Percentiles rank a stretch among this genome's conserved stretches.
These are phyloP conservation scores for Hydrochoerus hydrochaeris DNA, from an alignment of 2,113 vertebrate genomes.

Conservation along the genomic window DNA sequence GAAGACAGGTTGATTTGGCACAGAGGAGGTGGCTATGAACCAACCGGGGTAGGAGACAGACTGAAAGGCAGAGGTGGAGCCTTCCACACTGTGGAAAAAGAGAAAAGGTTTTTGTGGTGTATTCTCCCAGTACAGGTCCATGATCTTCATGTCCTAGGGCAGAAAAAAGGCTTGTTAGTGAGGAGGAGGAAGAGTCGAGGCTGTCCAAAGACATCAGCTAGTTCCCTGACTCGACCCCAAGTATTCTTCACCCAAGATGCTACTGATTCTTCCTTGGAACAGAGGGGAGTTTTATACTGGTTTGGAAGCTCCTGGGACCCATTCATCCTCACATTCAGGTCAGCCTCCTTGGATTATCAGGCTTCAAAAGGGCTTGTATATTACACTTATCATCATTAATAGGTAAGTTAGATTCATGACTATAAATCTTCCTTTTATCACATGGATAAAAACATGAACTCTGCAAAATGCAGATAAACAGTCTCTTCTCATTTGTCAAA, in stretches of 20 bases:
- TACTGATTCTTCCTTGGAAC: neutral
- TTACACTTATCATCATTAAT: neutral
- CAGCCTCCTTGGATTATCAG: neutral
- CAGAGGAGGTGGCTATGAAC: slow-evolving; percentile 50
- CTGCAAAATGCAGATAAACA: neutral
- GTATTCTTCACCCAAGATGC: neutral
- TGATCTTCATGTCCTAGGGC: slow-evolving; percentile 1
- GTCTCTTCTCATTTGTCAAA: neutral
- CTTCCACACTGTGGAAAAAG: neutral
- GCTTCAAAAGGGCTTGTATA: neutral
- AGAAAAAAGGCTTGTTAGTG: neutral
- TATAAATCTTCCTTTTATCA: neutral
- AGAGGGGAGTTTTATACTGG: neutral
- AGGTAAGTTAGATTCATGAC: neutral
- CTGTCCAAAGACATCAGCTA: neutral
- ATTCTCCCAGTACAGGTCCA: rapidly evolving
- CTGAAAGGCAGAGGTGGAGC: slow-evolving; percentile 46
- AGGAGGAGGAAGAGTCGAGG: rapidly evolving
- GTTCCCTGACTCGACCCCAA: neutral
- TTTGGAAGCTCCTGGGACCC: rapidly evolving
- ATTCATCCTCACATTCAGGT: no score
- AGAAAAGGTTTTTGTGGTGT: slow-evolving; percentile 32
- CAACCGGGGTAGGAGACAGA: slow-evolving; percentile 44
- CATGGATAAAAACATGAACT: neutral
- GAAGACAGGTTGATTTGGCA: neutral